These are phyloP conservation scores for Teleopsis dalmanni DNA, from an alignment of 1,140 invertebrate genomes.

Conservation along the genomic window DNA sequence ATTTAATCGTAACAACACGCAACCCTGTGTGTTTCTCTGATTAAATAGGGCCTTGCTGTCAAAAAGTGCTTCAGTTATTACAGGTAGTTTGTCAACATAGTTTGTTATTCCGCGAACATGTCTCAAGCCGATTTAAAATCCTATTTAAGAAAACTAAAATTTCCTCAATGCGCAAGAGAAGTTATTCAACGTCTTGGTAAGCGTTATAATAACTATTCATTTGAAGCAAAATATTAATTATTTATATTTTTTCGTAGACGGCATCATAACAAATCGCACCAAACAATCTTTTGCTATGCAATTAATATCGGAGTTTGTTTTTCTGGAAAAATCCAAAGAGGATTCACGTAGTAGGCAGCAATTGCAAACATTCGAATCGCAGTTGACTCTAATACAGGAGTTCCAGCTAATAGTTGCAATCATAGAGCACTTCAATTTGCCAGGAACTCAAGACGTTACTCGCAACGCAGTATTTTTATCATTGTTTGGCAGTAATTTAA, in stretches of 20 bases:
- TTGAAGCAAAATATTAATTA: background rate
- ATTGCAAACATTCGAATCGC: slow-evolving; percentile 47
- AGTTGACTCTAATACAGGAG: slow-evolving; percentile 60
- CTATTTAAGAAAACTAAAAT: slow-evolving; percentile 51
- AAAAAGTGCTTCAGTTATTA: no score
- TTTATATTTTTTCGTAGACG: slow-evolving; percentile 20
- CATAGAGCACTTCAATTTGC: slow-evolving; percentile 63
- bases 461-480: slow-evolving; percentile 74
- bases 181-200: slow-evolving; percentile 56
- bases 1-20: no score
- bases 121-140: slow-evolving; percentile 21
- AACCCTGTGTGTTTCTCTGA: no score
- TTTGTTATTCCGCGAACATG: no score
- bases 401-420: slow-evolving; percentile 67
- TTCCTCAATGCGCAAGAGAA: slow-evolving; percentile 57
- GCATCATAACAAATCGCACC: slow-evolving; percentile 26
- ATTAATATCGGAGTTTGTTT: slow-evolving; percentile 74
- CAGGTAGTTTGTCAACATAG: no score
- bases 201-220: slow-evolving; percentile 11
- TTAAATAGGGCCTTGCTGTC: no score
- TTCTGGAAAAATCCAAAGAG: slow-evolving; percentile 59
- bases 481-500: slow-evolving; percentile 63
- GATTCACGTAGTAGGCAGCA: slow-evolving; percentile 3
- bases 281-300: slow-evolving; percentile 56
- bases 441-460: slow-evolving; percentile 61